Base-by-base conservation (phyloP, 2,797 vertebrate species). In the Myiothlypis chrysogaster region DNA sequence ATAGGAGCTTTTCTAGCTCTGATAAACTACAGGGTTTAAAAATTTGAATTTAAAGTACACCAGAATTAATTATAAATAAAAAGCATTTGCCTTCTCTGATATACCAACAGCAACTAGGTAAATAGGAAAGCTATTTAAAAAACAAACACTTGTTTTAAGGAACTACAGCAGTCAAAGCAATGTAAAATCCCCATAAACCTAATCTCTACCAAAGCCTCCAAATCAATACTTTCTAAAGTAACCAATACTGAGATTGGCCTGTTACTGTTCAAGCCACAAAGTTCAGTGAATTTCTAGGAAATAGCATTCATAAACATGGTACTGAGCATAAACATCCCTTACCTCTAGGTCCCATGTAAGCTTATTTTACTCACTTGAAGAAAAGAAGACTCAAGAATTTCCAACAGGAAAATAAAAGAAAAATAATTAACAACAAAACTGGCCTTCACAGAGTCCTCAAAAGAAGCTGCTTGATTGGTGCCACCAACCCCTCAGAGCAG, bases 331-430 rank as follows among this genome's bases (percentile, higher is more conserved):
- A 69, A 64, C 16, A 61, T 15, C 8, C 37, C 49, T 56, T 56
- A 64, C 34, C 43, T n/a, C 23, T 4, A 50, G 6, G 7, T 30
- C 24, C 28, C 35, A 10, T 0, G 0, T 2, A 1, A 64, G 3
- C 8, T 68, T 30, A 14, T 34, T 79, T 68, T 10, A 35, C 30
- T 53, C 34, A 13, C 25, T 8, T 16, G 28, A 64, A 59, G 14
- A 6, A 32, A 52, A 43, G 55, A 72, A 14, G 20, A 63, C 6
- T n/a, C 10, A 22, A 59, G n/a, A 20, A 56, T 7, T 70, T 50
- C 46, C 37, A 77, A 1, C 6, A 32, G 6, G 9, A 27, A 53
- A 71, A 52, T 1, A 14, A 4, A 50, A 50, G 20, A 14, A 2
- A 10, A n/a, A 55, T 14, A 55, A 19, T 13, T 12, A 49, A 10